Conservation (phyloP, 2,888 invertebrate genomes). For the Stratiomys singularior region DNA sequence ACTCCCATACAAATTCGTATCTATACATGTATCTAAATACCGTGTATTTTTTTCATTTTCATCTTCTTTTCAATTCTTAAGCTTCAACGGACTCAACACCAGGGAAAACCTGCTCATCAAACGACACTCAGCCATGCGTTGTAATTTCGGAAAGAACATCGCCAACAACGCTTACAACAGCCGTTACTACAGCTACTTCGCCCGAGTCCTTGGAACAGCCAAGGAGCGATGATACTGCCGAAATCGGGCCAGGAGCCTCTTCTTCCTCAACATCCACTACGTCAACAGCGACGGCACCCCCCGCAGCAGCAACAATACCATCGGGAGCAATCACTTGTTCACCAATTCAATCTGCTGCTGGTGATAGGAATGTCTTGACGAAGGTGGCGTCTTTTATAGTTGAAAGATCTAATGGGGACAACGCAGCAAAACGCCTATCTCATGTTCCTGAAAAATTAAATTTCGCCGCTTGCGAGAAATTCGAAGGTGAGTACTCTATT, state of each 20-base stretch:
- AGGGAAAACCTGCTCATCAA: constrained; percentile 56
- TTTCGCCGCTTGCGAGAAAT: constrained; percentile 88
- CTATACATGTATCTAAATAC: constrained; percentile 35
- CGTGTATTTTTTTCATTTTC: constrained; percentile 51
- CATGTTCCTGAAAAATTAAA: constrained; percentile 88
- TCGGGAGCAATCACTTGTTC: constrained; percentile 65
- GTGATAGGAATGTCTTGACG: constrained; percentile 78
- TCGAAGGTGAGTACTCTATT: constrained; percentile 78
- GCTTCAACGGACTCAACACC: constrained; percentile 56
- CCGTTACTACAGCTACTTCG: neutral
- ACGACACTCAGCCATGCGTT: constrained; percentile 65
- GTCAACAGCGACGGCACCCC: neutral
- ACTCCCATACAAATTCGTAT: neutral
- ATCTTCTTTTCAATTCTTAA: constrained; percentile 50
- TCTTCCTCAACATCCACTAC: neutral
- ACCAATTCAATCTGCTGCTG: constrained; percentile 44
- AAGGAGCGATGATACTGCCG: constrained; percentile 11
- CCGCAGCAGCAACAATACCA: constrained; percentile 59
- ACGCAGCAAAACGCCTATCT: constrained; percentile 73
- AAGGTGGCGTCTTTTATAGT: constrained; percentile 86
- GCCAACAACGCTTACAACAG: constrained; percentile 58
- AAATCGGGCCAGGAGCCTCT: neutral
- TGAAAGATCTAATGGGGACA: constrained; percentile 68
- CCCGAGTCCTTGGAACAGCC: constrained; percentile 3
- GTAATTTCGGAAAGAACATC: constrained; percentile 62